Base-by-base conservation (phyloP, 2,797 vertebrate species). In the Helarctos malayanus region DNA sequence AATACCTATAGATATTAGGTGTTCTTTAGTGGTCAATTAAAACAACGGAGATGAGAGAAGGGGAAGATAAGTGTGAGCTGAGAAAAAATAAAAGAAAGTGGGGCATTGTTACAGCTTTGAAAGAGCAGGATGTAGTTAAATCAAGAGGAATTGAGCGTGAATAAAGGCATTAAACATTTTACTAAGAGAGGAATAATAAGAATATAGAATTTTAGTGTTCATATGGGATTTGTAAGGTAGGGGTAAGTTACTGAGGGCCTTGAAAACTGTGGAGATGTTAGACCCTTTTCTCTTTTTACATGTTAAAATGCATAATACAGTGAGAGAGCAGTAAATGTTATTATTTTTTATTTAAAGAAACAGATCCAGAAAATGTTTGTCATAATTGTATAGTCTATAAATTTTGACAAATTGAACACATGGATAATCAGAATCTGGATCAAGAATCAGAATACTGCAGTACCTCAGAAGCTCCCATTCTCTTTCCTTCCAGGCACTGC, bases 21-120 rank as follows among this genome's bases (percentile, higher is more conserved):
- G 5, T 63, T 95, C 65, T 96, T 95, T 83, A 19, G 71, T 93
- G 45, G 79, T 78, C 14, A 85, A 0, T 49, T 80, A 76, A 88
- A 81, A 27, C 32, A 89, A 65, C 59, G 68, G 61, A 57, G 29
- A 88, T 94, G 71, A 89, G 89, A 69, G 52, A 91, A 94, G 35
- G 49, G 61, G 84, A 32, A 88, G 65, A 56, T 47, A 52, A 45
- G 35, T 83, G 32, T 82, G 59, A 94, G 7, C 45, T 68, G 27
- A 68, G 45, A 41, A 81, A 88, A 92, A 89, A 35, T 90, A 27
- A 41, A 49, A 59, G 57, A 71, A 95, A 90, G 14, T 81, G 75
- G 59, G 69, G 2, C 47, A 38, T 90, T 84, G 69, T 96, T 96
- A 95, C 47, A 65, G 18, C n/a, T 85, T 89, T 89, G 69, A 6